Evolutionary conservation across 1,140 invertebrate genomes (phyloP), one percentile per base, ranked within the genome.

Genomic region (Pemphigus obesinymphae): DNA sequence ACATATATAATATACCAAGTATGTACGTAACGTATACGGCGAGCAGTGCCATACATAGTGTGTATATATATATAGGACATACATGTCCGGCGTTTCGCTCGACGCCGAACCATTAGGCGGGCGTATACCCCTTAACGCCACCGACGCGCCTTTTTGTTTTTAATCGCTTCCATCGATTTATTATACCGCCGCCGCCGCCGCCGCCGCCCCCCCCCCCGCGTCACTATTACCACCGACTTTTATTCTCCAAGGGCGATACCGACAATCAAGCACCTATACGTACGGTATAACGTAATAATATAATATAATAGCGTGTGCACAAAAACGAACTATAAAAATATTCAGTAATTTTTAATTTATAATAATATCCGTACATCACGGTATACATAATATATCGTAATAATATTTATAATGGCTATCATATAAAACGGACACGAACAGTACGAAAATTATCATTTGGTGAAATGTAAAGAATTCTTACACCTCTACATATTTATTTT

Each of bases 151-250:
- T 40, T 68, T 66, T 68, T 68, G 63, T 68, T 68, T 68, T 68
- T 68, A 68, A 68, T 68, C 63, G 63, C 34, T 68, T 68, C n/a
- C 63, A 40, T 68, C 34, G 63, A 68, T 68, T 68, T 68, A 68
- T 40, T 68, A 68, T 7, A 40, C n/a, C 63, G 63, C 20, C 26
- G 8, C 6, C 8, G 53, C 3, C 5, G n/a, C 50, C 53, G 2
- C 1, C 13, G 20, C 23, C 10, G 0, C 13, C 23, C 55, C 3
- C 26, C 29, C 58, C 17, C 31, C 4, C n/a, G 4, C 8, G 63
- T 20, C 20, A 23, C 10, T 40, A 11, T 13, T 13, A 4, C 11
- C 34, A 15, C 29, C 5, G 37, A 68, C n/a, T 20, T 68, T 68
- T 68, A 58, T 29, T 23, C 63, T 23, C 15, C 4, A 66, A 20